Base-by-base conservation (phyloP, 2,888 invertebrate species). In the Harpagoxenus sublaevis region DNA sequence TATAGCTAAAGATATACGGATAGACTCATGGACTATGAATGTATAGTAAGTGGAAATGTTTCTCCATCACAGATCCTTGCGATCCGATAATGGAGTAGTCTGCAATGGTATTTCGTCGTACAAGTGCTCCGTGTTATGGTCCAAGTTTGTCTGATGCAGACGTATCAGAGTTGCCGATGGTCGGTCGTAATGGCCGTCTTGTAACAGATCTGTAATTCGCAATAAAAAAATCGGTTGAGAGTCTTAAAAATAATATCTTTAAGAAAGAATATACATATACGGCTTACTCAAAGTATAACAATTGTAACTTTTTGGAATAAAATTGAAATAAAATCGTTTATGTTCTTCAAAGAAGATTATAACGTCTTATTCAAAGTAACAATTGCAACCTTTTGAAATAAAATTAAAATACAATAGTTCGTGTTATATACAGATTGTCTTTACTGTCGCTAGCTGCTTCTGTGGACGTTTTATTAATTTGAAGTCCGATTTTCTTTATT, bases 41-140 rank as follows among this genome's bases (percentile, higher is more conserved):
- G 28, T n/a, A 28, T n/a, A 28, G 9, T 39, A 45, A 78, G 12
- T 60, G 73, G 0, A 62, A 31, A 3, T 10, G 10, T 39, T 63
- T 53, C 18, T 53, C 10, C 35, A 73, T 91, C 84, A 91, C 74
- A 87, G 23, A 71, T 62, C 62, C 18, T 68, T 88, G 48, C 74
- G 86, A 6, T 53, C 10, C 8, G 57, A 48, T 39, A 57, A 31
- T 1, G 87, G 84, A 31, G 85, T 84, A 8, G 88, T 84, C 51
- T 91, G 89, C 35, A 94, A 88, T 4, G 97, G 97, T 85, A 97
- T 97, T 95, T 97, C 97, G 85, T 97, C 97, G 91, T 97, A 97
- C 39, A 97, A 94, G 71, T 97, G 97, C 92, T 97, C 97, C 92
- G 95, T 84, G 93, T 95, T 84, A 93, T 89, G 81, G 10, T 92